Base-by-base conservation (phyloP, 2,113 vertebrate species). In the Prietella phreatophila region DNA sequence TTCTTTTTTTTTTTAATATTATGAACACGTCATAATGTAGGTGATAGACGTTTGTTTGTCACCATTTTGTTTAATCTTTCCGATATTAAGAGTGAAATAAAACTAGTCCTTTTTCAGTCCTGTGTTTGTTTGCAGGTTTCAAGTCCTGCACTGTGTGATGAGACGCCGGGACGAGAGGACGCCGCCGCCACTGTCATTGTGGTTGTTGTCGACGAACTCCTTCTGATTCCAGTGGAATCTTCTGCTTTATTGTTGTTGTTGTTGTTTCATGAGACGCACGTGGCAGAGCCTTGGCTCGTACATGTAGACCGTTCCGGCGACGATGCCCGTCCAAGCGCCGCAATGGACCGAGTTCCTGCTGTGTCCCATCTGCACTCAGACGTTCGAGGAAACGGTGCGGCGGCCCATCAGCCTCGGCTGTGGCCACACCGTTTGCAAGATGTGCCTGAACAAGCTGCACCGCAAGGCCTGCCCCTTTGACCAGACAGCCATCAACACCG, bases 221-320 rank as follows among this genome's bases (percentile, higher is more conserved):
- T 94, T 95, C 96, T 98, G 98, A 99, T 99, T 99, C 98, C 98
- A 99, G 98, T 99, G 97, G 98, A 99, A 99, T 99, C 97, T 97
- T 96, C 95, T 96, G 53, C 96, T 96, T 95, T 42, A 93, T 92
- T 91, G 93, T 94, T 95, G 92, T 92, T 94, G 93, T 94, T 95
- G 95, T 94, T 94, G 95, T 97, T 93, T 93, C 94, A 94, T 89
- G 89, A 90, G 92, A 86, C 76, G 60, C 65, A 88, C 92, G 91
- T 93, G 50, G 14, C 30, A 63, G 6, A n/a, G 47, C 78, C 61
- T 36, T 42, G 67, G 83, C 67, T 56, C 86, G 73, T 81, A 91
- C 92, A 92, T 91, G 90, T 83, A 91, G 92, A 95, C 93, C 91
- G 92, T 86, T 95, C 94, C 95, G 92, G 96, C 96, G 96, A 95